Base-by-base conservation (phyloP, 2,888 invertebrate genomes). In the Tinea trinotella region DNA sequence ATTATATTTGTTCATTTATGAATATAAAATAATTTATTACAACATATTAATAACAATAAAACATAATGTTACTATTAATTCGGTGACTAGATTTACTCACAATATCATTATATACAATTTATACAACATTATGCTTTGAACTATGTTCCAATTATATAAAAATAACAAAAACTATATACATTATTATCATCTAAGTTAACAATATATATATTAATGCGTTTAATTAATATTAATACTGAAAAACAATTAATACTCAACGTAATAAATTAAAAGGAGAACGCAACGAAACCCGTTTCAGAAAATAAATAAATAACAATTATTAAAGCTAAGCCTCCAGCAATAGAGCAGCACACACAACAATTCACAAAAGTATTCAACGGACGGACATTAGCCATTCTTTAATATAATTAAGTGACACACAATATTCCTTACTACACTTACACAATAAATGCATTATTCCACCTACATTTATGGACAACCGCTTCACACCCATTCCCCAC, bases 1-100 rank as follows among this genome's bases (percentile, higher is more conserved):
- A 40, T n/a, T 40, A 2, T 19, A n/a, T 19, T 5, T 46, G 6
- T 46, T 46, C 10, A 46, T 46, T 44, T 3, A 44, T 15, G 44
- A 13, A 17, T 44, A 15, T 15, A 15, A 44, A 44, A 44, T 44
- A 12, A 13, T 13, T 10, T 36, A 44, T 44, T 56, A 62, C 59
- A 62, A 62, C 64, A 67, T n/a, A 63, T 65, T 69, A 68, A 68
- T 66, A 74, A 71, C 65, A 65, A 65, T 62, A 62, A 57, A 12
- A 44, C 6, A 4, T 5, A 44, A 44, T 4, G 17, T 44, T 44
- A 13, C 44, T 3, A 7, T 44, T 15, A 44, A 17, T 17, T 17
- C 44, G 18, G 5, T 44, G 44, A 44, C 44, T 44, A 44, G 44
- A 44, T 9, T 44, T 44, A 9, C 44, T 17, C 44, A 17, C 44